These are phyloP conservation scores for Elgaria multicarinata DNA, from an alignment of 2,113 vertebrate species.

Conservation along the genomic window DNA sequence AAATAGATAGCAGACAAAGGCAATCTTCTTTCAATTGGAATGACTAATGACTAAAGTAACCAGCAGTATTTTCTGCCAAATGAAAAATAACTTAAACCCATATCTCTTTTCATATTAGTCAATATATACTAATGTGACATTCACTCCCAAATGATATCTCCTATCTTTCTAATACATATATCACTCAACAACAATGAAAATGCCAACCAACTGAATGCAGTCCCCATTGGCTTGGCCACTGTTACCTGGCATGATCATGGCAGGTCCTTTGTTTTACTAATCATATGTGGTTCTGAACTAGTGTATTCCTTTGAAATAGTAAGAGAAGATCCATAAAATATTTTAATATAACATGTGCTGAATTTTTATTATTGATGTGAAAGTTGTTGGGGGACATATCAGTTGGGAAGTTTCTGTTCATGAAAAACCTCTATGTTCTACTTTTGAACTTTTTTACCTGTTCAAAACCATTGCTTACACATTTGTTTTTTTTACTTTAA, in stretches of 20 bases:
- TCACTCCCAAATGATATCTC: no score
- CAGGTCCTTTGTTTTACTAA: not conserved
- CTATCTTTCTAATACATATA: not conserved
- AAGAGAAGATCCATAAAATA: conserved; percentile 12
- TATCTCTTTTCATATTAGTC: not conserved
- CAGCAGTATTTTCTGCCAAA: not conserved
- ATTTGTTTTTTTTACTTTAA: not conserved
- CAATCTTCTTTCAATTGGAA: conserved; percentile 1
- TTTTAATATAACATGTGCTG: not conserved
- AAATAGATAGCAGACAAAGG: conserved; percentile 8
- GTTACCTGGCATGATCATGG: not conserved
- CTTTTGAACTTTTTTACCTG: not conserved
- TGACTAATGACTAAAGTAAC: conserved; percentile 18
- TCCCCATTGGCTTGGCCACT: not conserved
- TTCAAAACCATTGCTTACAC: not conserved
- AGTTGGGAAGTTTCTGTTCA: not conserved
- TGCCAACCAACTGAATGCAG: not conserved
- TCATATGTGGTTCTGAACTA: not conserved
- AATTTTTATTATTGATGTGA: not conserved
- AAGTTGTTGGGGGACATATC: not conserved
- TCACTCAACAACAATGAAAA: not conserved
- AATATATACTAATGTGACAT: not conserved
- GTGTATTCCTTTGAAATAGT: not conserved
- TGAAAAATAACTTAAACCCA: conserved; percentile 21
- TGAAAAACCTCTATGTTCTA: not conserved